Base-by-base conservation (phyloP, 2,113 vertebrate genomes). In the Mystacornis crossleyi region DNA sequence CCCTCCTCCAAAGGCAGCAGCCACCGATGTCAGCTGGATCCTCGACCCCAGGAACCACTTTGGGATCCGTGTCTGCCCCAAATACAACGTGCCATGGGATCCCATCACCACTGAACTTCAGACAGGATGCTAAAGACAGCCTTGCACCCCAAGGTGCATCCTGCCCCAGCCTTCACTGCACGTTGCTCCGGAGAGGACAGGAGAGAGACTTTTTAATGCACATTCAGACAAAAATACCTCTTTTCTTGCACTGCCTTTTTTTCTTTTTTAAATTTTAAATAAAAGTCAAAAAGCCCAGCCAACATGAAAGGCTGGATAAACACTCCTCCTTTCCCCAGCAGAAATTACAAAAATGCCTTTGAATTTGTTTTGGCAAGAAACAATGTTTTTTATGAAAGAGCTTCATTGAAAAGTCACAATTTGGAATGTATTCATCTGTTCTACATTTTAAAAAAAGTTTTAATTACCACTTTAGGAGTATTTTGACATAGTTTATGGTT, bases 341-440 rank as follows among this genome's bases (percentile, higher is more conserved):
- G 93, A 96, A 97, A 97, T 91, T 83, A 95, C 94, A 97, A 95
- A 95, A 94, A 95, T 94, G 93, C 91, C 93, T 96, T 91, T 96
- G 91, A 96, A 96, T 96, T 92, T 95, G 86, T 96, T 94, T 93
- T 97, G 96, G 94, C 95, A 96, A 71, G 93, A 91, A 96, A 94
- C 89, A 94, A 95, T 95, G 91, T 91, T 96, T 95, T 95, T 92
- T 95, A 95, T 96, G 95, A 96, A 97, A 95, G 96, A 93, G 86
- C 91, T 95, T 95, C 96, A 96, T 95, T 95, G 94, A 96, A 95
- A 95, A 95, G 89, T 95, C 86, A 78, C 72, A 66, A 87, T 95
- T 95, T 84, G 93, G 95, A 96, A 89, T 31, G 86, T 24, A 74
- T 42, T 95, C 60, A 73, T 88, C 86, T 91, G 83, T 78, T 92